phyloP scores from a whole-genome alignment of 2,888 invertebrate genomes.

The Brachynemurus nebulosus region DNA sequence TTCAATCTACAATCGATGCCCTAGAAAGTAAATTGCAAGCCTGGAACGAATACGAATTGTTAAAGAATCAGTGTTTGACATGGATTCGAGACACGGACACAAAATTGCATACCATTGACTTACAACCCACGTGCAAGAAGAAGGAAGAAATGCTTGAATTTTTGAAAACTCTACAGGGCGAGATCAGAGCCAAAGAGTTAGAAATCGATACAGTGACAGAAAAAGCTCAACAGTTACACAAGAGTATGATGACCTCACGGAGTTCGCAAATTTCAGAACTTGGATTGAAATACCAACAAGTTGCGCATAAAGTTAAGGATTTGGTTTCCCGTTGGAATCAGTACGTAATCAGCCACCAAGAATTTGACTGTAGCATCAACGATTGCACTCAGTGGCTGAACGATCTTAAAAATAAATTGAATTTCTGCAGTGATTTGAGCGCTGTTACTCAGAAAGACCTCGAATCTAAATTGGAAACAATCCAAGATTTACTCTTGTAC shows the following conservation, averaged over 20 bases:
- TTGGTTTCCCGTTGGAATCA: constrained; percentile 84
- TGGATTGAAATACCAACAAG: constrained; percentile 82
- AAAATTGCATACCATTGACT: constrained; percentile 73
- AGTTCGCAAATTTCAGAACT: constrained; percentile 77
- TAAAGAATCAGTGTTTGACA: constrained; percentile 68
- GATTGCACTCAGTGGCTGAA: constrained; percentile 77
- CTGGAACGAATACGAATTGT: constrained; percentile 82
- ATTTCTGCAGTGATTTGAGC: constrained; percentile 71
- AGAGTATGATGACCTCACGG: constrained; percentile 56
- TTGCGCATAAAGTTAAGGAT: constrained; percentile 84
- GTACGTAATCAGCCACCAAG: constrained; percentile 76
- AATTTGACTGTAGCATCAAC: constrained; percentile 65
- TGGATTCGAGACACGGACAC: constrained; percentile 86
- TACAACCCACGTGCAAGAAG: constrained; percentile 66
- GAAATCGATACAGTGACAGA: constrained; percentile 90
- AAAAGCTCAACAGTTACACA: constrained; percentile 71
- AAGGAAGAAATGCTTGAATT: constrained; percentile 75
- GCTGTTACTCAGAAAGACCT: constrained; percentile 73
- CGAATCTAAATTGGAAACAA: constrained; percentile 68
- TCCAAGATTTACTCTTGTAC: constrained; percentile 74
- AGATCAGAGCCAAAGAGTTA: constrained; percentile 77
- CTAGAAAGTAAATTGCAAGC: constrained; percentile 74
- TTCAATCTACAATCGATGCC: constrained; percentile 62
- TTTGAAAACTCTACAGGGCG: constrained; percentile 68
- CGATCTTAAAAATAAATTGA: constrained; percentile 67